A percentile compares a stretch with the other conserved stretches of the same genome.
Evolutionary conservation across 2,113 vertebrate genomes (phyloP).

Genomic region (Calonectris borealis): DNA sequence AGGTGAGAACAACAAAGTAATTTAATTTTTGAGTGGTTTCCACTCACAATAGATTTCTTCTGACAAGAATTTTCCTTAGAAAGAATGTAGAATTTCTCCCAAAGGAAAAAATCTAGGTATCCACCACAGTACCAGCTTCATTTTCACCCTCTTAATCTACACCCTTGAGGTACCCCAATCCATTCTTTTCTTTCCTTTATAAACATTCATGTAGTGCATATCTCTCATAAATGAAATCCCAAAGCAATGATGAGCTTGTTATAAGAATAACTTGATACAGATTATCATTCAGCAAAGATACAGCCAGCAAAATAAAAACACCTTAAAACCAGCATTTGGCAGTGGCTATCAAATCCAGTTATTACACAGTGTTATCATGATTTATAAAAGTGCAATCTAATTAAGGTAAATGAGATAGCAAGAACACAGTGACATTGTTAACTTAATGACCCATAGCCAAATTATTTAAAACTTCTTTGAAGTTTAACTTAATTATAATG

Average conservation of each 20-base stretch:
- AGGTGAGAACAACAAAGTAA: background rate
- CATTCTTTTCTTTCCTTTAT: background rate
- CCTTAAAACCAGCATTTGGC: conserved; percentile 16
- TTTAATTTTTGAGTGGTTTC: background rate
- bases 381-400: conserved; percentile 51
- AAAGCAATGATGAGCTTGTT: conserved; percentile 20
- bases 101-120: background rate
- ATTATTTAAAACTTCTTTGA: conserved; percentile 58
- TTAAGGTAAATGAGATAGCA: conserved; percentile 65
- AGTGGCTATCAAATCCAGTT: conserved; percentile 38
- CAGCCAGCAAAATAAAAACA: conserved; percentile 13
- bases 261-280: background rate
- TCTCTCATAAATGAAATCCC: conserved; percentile 8
- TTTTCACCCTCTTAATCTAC: background rate
- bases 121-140: background rate
- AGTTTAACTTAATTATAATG: conserved; percentile 51
- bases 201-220: background rate
- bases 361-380: background rate
- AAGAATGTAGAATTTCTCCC: background rate
- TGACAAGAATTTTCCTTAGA: background rate
- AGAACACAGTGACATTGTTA: conserved; percentile 60
- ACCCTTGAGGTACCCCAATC: background rate
- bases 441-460: conserved; percentile 54
- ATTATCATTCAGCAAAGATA: conserved; percentile 14
- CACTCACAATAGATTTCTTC: background rate